These are phyloP conservation scores for Triplophysa bombifrons DNA, from an alignment of 2,797 vertebrate genomes.

Conservation along the genomic window DNA sequence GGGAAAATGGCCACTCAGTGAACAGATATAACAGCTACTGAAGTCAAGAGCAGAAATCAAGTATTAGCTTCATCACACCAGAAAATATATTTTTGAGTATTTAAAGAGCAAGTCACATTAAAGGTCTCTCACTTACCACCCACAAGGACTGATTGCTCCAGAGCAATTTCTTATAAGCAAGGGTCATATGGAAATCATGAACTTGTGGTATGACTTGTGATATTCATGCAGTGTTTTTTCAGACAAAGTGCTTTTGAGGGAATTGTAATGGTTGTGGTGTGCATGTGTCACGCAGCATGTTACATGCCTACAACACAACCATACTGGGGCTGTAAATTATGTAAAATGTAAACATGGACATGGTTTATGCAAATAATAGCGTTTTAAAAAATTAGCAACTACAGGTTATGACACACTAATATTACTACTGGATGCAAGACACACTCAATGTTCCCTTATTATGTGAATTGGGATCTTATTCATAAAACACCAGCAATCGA, in stretches of 20 bases:
- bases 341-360: too few species aligned
- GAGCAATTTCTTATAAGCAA: slow-evolving; percentile 19
- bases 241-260: background rate
- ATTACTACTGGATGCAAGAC: background rate
- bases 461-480: background rate
- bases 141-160: slow-evolving; percentile 15
- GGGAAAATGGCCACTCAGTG: background rate
- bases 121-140: slow-evolving; percentile 7
- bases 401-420: background rate
- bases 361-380: too few species aligned
- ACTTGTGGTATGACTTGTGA: background rate
- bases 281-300: background rate
- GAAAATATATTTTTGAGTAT: background rate
- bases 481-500: slow-evolving; percentile 2
- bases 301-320: background rate
- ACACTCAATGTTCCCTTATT: background rate
- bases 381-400: background rate
- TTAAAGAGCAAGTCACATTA: slow-evolving; percentile 15
- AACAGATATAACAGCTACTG: slow-evolving; percentile 8
- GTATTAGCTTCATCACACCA: background rate
- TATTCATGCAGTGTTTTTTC: background rate
- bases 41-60: slow-evolving; percentile 12
- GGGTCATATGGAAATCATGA: background rate
- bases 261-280: background rate
- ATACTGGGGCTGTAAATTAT: background rate